Conservation (phyloP, 2,888 invertebrate species). For the Drosophila hamatofila region DNA sequence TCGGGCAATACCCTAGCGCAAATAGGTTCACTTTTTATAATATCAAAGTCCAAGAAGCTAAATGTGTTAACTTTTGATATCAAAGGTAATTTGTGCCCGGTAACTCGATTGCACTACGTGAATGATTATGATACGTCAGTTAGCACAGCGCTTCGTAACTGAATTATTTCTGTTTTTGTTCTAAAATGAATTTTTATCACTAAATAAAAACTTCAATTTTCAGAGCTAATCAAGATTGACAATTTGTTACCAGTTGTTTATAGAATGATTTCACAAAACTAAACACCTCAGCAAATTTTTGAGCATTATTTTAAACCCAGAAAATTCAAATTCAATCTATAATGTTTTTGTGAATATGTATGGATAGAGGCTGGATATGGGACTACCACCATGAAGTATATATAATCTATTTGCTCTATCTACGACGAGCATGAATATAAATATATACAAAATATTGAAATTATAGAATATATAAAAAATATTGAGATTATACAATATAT, state of each 20-base stretch:
- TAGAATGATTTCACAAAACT: no score
- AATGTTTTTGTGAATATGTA: no score
- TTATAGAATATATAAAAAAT: no score
- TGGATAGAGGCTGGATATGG: no score
- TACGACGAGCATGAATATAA: no score
- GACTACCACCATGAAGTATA: no score
- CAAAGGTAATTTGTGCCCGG: constrained; percentile 25
- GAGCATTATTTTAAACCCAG: no score
- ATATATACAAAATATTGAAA: no score
- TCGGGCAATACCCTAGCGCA: not conserved
- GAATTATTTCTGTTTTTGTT: not conserved
- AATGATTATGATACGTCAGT: constrained; percentile 21
- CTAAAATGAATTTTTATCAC: not conserved
- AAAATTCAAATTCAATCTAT: no score
- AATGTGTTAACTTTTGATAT: constrained; percentile 48
- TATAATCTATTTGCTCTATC: no score
- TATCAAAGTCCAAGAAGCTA: constrained; percentile 66
- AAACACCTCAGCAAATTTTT: no score
- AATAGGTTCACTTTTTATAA: constrained; percentile 13
- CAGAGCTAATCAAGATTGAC: not conserved
- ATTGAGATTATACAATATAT: no score
- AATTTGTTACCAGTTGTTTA: not conserved
- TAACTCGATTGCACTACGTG: constrained; percentile 41
- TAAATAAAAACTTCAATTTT: not conserved
- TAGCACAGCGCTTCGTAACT: not conserved